Evolutionary conservation across 1,140 invertebrate genomes (phyloP).

Genomic region (Hylaeus volcanicus): DNA sequence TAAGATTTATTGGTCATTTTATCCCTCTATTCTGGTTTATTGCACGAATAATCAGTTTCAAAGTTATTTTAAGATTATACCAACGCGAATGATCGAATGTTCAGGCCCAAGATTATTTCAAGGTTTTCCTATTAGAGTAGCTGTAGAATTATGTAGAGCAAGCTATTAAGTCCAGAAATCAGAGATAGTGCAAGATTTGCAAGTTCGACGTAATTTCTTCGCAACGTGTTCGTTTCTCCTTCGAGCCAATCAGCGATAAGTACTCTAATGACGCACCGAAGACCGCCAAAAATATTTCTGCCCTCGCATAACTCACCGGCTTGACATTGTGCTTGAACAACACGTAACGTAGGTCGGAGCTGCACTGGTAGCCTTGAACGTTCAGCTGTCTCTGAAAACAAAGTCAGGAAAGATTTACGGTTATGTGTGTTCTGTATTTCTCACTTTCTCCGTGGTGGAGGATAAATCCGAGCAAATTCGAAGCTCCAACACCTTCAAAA

Average conservation of each 20-base stretch:
- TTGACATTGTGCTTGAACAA: conserved; percentile 93
- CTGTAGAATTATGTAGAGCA: no score
- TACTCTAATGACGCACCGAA: neutral
- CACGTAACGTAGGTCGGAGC: conserved; percentile 89
- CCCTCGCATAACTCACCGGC: conserved; percentile 83
- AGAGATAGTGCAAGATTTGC: no score
- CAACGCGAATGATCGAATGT: no score
- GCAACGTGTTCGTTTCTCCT: no score
- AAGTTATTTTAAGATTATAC: no score
- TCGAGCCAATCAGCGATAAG: neutral
- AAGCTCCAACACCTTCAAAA: neutral
- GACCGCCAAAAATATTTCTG: conserved; percentile 1
- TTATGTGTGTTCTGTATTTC: conserved; percentile 1
- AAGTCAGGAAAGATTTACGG: conserved; percentile 45
- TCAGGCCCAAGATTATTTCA: no score
- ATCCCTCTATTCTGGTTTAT: no score
- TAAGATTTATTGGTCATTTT: no score
- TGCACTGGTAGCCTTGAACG: conserved; percentile 90
- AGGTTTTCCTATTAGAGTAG: no score
- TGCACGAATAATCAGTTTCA: no score
- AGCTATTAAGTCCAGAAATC: no score
- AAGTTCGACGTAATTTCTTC: no score
- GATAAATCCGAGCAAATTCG: neutral
- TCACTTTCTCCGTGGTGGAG: neutral
- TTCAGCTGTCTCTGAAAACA: conserved; percentile 89